Conservation (phyloP, 2,797 vertebrate species). For the Notolabrus celidotus region DNA sequence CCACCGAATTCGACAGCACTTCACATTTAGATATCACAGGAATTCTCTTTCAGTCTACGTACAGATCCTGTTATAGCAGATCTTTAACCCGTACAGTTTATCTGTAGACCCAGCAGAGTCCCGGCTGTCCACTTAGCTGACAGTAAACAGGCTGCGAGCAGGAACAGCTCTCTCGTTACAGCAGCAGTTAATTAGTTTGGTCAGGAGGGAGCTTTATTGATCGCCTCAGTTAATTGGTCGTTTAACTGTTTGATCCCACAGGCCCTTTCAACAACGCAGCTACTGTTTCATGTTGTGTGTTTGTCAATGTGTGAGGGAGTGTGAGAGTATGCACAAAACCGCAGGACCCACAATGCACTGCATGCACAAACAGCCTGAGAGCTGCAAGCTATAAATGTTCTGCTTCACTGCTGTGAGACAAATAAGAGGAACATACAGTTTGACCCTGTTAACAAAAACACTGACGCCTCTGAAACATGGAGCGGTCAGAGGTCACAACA, state of each 20-base stretch:
- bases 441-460: neutral
- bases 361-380: neutral
- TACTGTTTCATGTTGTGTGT: constrained; percentile 59
- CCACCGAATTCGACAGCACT: no score
- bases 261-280: constrained; percentile 64
- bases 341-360: constrained; percentile 37
- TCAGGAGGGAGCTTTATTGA: constrained; percentile 73
- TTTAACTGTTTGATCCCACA: constrained; percentile 72
- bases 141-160: constrained; percentile 50
- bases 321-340: constrained; percentile 40
- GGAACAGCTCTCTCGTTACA: constrained; percentile 61
- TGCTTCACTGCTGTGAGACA: neutral
- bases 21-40: no score
- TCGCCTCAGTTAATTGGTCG: constrained; percentile 68
- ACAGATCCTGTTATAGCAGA: no score
- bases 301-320: constrained; percentile 14
- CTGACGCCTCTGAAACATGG: no score
- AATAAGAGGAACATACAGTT: constrained; percentile 7
- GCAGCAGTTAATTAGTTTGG: constrained; percentile 68
- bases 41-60: no score
- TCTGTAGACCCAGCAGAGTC: no score
- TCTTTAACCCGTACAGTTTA: no score
- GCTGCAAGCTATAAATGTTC: constrained; percentile 4
- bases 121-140: constrained; percentile 21
- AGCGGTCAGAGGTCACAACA: no score